A percentile compares a stretch with the other conserved stretches of the same genome.
phyloP scores from a whole-genome alignment of 2,888 invertebrate genomes.

The Drosophila ochracea region DNA sequence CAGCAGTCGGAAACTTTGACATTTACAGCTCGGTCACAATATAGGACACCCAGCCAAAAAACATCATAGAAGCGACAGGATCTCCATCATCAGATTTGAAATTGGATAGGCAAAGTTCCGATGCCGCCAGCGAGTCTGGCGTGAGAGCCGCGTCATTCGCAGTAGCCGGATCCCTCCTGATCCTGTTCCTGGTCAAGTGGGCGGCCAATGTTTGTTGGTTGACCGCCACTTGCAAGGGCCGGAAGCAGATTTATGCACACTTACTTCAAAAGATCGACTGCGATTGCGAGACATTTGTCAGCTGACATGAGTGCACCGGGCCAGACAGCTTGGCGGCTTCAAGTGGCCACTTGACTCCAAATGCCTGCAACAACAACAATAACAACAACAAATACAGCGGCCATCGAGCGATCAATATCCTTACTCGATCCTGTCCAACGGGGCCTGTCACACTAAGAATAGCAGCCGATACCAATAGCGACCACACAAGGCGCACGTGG shows the following conservation, averaged over 20 bases:
- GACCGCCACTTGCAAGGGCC: conserved; percentile 65
- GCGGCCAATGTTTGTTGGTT: conserved; percentile 70
- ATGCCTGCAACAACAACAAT: conserved; percentile 37
- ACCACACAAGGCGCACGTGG: conserved; percentile 56
- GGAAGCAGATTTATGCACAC: conserved; percentile 53
- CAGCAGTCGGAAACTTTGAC: conserved; percentile 14
- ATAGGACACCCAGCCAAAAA: conserved; percentile 19
- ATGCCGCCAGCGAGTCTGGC: conserved; percentile 57
- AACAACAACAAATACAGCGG: conserved; percentile 44
- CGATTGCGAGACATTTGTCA: conserved; percentile 34
- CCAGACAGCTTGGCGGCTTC: conserved; percentile 76
- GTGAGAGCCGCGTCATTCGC: conserved; percentile 39
- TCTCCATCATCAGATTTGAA: conserved; percentile 57
- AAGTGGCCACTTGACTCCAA: conserved; percentile 68
- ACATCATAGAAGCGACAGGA: conserved; percentile 39
- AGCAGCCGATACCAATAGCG: conserved; percentile 7
- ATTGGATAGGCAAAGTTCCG: conserved; percentile 72
- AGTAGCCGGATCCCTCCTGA: conserved; percentile 26
- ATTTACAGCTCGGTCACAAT: conserved; percentile 41
- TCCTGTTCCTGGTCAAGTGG: conserved; percentile 60
- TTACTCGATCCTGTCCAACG: conserved; percentile 5
- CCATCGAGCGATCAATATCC: neutral
- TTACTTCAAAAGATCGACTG: neutral
- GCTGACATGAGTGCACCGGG: conserved; percentile 10
- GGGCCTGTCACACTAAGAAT: neutral